Conservation (phyloP, 2,797 vertebrate genomes). For the Protonibea diacanthus region DNA sequence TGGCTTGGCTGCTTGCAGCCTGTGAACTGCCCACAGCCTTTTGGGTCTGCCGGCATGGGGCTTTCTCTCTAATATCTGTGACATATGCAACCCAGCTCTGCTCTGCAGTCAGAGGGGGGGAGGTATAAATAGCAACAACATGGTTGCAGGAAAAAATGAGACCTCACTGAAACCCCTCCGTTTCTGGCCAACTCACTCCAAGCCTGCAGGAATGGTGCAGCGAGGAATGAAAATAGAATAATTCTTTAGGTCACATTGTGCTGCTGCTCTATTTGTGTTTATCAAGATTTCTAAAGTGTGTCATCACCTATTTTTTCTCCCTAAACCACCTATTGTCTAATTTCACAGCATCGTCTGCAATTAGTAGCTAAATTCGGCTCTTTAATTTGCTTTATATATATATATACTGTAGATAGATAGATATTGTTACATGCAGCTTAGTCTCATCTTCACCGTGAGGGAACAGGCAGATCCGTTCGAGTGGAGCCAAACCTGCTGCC, state of each 20-base stretch:
- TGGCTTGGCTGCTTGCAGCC: conserved; percentile 59
- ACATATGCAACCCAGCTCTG: conserved; percentile 69
- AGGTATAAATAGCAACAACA: conserved; percentile 79
- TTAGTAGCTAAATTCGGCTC: conserved; percentile 44
- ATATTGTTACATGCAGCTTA: conserved; percentile 53
- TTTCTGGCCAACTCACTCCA: conserved; percentile 25
- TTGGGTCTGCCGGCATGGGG: conserved; percentile 60
- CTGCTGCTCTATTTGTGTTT: conserved; percentile 29
- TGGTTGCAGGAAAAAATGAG: conserved; percentile 55
- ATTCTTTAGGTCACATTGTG: conserved; percentile 1
- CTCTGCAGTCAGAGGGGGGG: conserved; percentile 58
- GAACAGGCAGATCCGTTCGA: conserved; percentile 61
- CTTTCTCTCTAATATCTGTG: conserved; percentile 72
- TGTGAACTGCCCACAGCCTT: conserved; percentile 71
- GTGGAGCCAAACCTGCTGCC: conserved; percentile 70
- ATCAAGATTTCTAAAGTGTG: conserved; percentile 50
- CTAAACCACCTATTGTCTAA: conserved; percentile 43
- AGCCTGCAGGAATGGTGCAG: conserved; percentile 31
- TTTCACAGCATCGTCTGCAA: conserved; percentile 45
- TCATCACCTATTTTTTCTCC: conserved; percentile 42
- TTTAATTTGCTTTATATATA: conserved; percentile 44
- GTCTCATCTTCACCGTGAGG: conserved; percentile 46
- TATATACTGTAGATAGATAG: no score
- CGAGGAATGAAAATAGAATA: conserved; percentile 10
- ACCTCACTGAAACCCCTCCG: conserved; percentile 48